Conservation (phyloP, 2,888 invertebrate species). For the Spisula subtruncata region DNA sequence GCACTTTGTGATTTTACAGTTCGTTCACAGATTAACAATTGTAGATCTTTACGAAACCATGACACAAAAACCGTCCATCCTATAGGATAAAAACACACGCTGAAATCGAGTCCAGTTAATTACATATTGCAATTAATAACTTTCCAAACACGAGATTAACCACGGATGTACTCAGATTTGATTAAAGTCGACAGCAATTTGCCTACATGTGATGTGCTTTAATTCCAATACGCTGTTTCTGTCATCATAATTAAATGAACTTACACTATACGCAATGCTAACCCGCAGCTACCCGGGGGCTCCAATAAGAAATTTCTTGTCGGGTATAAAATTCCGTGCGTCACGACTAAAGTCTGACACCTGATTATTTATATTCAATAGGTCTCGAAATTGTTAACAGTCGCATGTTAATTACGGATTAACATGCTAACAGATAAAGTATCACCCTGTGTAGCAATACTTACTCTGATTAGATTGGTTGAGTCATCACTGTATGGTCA, state of each 20-base stretch:
- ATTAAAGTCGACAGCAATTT: background rate
- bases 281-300: background rate
- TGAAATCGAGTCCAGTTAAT: background rate
- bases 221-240: background rate
- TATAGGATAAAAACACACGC: background rate
- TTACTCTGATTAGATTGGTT: background rate
- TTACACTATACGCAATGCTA: background rate
- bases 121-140: background rate
- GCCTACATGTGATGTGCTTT: background rate
- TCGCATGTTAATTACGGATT: background rate
- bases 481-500: background rate
- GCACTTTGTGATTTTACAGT: too few species aligned
- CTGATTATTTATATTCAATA: background rate
- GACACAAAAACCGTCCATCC: too few species aligned
- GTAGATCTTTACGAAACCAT: too few species aligned
- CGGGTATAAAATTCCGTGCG: background rate
- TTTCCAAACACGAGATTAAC: background rate
- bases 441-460: background rate
- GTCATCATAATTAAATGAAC: conserved; percentile 10
- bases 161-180: background rate
- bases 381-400: background rate
- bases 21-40: too few species aligned
- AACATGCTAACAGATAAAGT: background rate
- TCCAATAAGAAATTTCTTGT: background rate
- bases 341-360: background rate